phyloP scores from a whole-genome alignment of 2,888 invertebrate genomes.

The Electrophaes corylata region DNA sequence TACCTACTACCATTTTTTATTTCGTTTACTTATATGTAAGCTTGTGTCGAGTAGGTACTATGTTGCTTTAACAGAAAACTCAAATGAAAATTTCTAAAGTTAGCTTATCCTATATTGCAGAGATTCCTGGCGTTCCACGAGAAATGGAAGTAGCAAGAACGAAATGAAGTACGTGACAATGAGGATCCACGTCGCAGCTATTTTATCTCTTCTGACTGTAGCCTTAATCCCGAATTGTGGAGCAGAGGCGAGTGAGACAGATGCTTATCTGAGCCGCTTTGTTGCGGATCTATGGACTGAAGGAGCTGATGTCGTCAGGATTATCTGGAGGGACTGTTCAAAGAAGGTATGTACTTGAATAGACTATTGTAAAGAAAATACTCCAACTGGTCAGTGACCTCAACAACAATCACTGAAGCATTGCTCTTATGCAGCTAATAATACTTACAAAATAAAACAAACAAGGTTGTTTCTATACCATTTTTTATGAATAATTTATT shows the following conservation, averaged over 20 bases:
- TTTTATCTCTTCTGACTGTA: constrained; percentile 50
- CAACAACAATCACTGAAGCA: too few relatives aligned
- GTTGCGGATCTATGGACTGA: constrained; percentile 79
- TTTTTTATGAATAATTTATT: too few relatives aligned
- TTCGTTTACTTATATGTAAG: too few relatives aligned
- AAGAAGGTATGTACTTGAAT: constrained; percentile 64
- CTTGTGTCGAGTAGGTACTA: too few relatives aligned
- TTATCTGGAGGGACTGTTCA: constrained; percentile 80
- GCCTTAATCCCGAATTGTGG: constrained; percentile 52
- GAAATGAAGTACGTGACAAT: constrained; percentile 60
- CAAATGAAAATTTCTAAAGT: constrained; percentile 13
- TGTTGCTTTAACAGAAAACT: not conserved
- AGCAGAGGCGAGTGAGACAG: constrained; percentile 57
- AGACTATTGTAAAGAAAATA: too few relatives aligned
- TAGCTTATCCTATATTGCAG: constrained; percentile 43
- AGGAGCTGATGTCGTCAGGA: constrained; percentile 70
- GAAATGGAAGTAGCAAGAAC: constrained; percentile 55
- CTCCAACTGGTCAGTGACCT: too few relatives aligned
- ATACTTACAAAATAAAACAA: too few relatives aligned
- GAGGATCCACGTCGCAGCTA: constrained; percentile 44
- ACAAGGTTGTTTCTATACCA: too few relatives aligned
- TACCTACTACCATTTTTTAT: too few relatives aligned
- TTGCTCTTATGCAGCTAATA: too few relatives aligned
- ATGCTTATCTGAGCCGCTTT: constrained; percentile 68
- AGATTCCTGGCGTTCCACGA: constrained; percentile 34